These are phyloP conservation scores for Oligia fasciuncula DNA, from an alignment of 2,888 invertebrate species.

Conservation along the genomic window DNA sequence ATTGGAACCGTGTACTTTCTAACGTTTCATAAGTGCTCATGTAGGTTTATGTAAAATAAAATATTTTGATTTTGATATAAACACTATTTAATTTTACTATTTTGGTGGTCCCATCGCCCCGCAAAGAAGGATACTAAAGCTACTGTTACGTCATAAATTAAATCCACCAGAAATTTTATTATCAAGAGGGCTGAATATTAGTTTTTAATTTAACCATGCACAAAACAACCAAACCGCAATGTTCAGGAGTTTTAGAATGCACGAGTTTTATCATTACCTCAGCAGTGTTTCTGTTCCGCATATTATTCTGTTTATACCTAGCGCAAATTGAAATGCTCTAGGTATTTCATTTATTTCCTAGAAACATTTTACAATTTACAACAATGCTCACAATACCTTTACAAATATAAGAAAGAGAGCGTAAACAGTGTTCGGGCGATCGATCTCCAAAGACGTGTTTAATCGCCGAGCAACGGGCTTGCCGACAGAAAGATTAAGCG, in stretches of 20 bases:
- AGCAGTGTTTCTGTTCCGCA: not conserved
- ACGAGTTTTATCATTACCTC: not conserved
- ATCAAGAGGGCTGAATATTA: not conserved
- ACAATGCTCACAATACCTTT: constrained; percentile 55
- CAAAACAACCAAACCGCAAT: not conserved
- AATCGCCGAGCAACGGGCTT: constrained; percentile 77
- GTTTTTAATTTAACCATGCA: not conserved
- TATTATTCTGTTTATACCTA: not conserved
- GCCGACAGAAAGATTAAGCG: constrained; percentile 77
- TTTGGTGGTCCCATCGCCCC: not conserved
- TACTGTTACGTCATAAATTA: not conserved
- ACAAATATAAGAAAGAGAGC: constrained; percentile 61
- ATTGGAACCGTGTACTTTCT: too few relatives aligned
- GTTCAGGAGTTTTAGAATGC: not conserved
- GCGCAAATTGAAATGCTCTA: not conserved
- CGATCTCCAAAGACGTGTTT: constrained; percentile 78
- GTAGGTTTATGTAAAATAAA: too few relatives aligned
- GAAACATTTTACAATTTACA: constrained; percentile 44
- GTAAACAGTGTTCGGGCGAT: constrained; percentile 69
- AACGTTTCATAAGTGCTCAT: too few relatives aligned
- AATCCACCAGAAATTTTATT: not conserved
- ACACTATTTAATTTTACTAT: not conserved
- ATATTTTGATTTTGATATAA: too few relatives aligned
- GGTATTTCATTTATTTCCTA: constrained; percentile 10
- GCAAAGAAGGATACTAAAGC: not conserved